Evolutionary conservation across 2,888 invertebrate genomes (phyloP), one percentile per base, ranked within the genome.

Genomic region (Teleiodes luculella): DNA sequence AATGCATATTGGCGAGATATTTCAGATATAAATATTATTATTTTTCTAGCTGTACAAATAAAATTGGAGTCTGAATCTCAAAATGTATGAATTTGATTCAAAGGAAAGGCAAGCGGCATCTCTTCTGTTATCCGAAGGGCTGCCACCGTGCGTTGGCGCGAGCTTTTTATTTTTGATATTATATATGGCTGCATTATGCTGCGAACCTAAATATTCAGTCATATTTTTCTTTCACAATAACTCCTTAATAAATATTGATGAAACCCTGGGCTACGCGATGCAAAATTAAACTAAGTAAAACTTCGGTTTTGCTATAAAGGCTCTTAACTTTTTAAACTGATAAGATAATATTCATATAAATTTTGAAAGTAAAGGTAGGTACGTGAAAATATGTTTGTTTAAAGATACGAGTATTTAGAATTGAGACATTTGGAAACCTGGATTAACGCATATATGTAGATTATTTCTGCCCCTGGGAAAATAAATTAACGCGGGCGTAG

Each of bases 81-180:
- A 89, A 89, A 89, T 88, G 87, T 89, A 89, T 89, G 87, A 89
- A 89, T 89, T 89, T 89, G 89, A 89, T 88, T 89, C 89, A 89
- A 87, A 86, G 88, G 86, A 85, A 86, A 85, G 82, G 87, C 87
- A 80, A 86, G 88, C 89, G 88, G 88, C 88, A 83, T 76, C 75
- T 72, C 85, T 87, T 88, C 86, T 86, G 87, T 78, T 78, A 78
- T 80, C 72, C 75, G 63, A 80, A 89, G 89, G 89, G 89, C 82
- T 89, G 85, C 89, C 89, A 88, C 88, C 86, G 78, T 82, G 76
- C 68, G 79, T 82, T 83, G 79, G 60, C 59, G 65, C 54, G 62
- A 56, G 63, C 68, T 77, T 78, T 84, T 84, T 82, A 77, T 82
- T 86, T 83, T 76, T 74, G 76, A 83, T 85, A 85, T 84, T 82